Conservation (phyloP, 2,888 invertebrate genomes). For the Trichopoda pennipes region DNA sequence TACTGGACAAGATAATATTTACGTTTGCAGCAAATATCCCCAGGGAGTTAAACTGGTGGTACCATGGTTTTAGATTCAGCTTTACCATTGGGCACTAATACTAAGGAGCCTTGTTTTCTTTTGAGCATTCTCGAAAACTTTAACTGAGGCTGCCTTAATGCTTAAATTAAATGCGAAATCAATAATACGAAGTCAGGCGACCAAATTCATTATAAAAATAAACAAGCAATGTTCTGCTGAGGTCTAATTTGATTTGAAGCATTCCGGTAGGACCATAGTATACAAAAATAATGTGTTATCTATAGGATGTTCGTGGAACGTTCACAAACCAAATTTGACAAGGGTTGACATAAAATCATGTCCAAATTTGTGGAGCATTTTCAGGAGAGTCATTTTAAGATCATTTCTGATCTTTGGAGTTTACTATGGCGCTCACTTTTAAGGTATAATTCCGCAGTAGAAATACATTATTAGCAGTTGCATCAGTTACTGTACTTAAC, state of each 20-base stretch:
- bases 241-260: constrained; percentile 92
- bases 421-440: constrained; percentile 95
- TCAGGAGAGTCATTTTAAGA: constrained; percentile 94
- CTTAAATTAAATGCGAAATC: constrained; percentile 94
- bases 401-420: constrained; percentile 96
- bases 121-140: constrained; percentile 90
- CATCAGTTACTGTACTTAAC: constrained; percentile 95
- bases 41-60: constrained; percentile 89
- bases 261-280: constrained; percentile 95
- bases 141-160: constrained; percentile 93
- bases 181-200: constrained; percentile 91
- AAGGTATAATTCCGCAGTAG: constrained; percentile 90
- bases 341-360: too few species aligned
- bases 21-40: constrained; percentile 93
- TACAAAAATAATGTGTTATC: constrained; percentile 95
- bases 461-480: constrained; percentile 94
- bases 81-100: constrained; percentile 90
- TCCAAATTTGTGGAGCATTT: constrained; percentile 93
- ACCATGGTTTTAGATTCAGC: constrained; percentile 91
- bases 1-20: constrained; percentile 94
- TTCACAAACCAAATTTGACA: too few species aligned
- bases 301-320: constrained; percentile 97
- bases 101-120: constrained; percentile 93
- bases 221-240: constrained; percentile 93
- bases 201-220: constrained; percentile 98